Base-by-base conservation (phyloP, 2,888 invertebrate genomes). In the Helleia helle region DNA sequence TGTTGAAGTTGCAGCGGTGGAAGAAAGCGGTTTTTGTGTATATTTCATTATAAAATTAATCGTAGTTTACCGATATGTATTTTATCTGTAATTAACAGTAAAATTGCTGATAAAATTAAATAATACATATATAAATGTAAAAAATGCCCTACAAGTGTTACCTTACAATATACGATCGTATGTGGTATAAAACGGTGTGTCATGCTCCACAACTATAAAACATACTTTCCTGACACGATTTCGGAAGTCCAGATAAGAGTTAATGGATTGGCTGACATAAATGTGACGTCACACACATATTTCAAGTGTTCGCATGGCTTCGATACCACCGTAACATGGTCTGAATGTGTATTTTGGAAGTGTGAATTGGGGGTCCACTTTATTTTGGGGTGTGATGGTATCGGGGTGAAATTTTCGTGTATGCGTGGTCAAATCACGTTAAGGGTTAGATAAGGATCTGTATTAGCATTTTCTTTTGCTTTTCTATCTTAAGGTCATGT, bases 241-340 rank as follows among this genome's bases (percentile, higher is more conserved):
- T 77, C 74, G 77, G 79, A 76, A 77, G 75, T 71, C 61, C 50
- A 77, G 83, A 83, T 84, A 84, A 81, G 59, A 68, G 74, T 74
- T 80, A 83, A 83, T 80, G 80, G 81, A 84, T 81, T 81, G 76
- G 75, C 71, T 80, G 79, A 81, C 81, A 81, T 77, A 79, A 81
- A 79, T 69, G 80, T 83, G 80, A 80, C 83, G 83, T 81, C 83
- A 81, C 71, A 61, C 77, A 80, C 76, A 80, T 80, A 79, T 81
- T 81, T 81, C 75, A 75, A 66, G 56, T 66, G 69, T 49, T 80
- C 71, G 81, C 80, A 80, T 80, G 80, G 66, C 62, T 49, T 39
- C 38, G 27, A 44, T 46, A 38, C 80, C 67, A 67, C 25, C 44
- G 7, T 51, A 53, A n/a, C n/a, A 14, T 28, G 73, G 61, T 39